Conservation (phyloP, 2,113 vertebrate genomes). For the Hippotragus niger region DNA sequence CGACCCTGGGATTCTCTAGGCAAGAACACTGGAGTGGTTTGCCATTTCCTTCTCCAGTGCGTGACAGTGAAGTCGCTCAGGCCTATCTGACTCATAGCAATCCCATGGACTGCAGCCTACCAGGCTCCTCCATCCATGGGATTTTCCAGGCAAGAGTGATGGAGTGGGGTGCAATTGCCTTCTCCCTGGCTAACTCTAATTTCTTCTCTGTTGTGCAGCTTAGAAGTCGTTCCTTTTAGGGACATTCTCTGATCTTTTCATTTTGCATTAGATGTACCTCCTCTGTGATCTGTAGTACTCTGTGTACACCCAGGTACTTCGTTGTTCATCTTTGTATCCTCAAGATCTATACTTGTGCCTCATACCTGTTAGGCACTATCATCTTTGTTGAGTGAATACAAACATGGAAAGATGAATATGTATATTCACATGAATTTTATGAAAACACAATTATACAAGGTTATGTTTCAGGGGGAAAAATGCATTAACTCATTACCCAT, state of each 20-base stretch:
- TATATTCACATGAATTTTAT: background rate
- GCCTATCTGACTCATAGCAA: fast-evolving
- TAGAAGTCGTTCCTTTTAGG: background rate
- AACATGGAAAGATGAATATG: background rate
- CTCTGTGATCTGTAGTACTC: background rate
- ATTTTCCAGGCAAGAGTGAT: too few relatives aligned
- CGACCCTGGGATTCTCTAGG: too few relatives aligned
- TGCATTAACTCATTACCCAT: background rate
- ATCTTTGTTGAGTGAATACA: conserved; percentile 17
- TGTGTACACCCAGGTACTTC: background rate
- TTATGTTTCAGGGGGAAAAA: background rate
- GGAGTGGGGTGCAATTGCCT: background rate
- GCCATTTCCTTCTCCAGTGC: too few relatives aligned
- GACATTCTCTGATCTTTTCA: background rate
- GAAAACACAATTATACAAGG: background rate
- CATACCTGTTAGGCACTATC: background rate
- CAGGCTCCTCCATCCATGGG: too few relatives aligned
- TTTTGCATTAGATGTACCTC: background rate
- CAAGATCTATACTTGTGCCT: background rate
- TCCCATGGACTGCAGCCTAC: too few relatives aligned
- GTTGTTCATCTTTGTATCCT: background rate
- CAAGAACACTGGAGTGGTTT: too few relatives aligned
- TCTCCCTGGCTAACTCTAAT: background rate
- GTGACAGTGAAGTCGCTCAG: too few relatives aligned
- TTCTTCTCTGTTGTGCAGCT: background rate